phyloP scores from a whole-genome alignment of 1,140 invertebrate genomes.

The Zaprionus camerounensis region DNA sequence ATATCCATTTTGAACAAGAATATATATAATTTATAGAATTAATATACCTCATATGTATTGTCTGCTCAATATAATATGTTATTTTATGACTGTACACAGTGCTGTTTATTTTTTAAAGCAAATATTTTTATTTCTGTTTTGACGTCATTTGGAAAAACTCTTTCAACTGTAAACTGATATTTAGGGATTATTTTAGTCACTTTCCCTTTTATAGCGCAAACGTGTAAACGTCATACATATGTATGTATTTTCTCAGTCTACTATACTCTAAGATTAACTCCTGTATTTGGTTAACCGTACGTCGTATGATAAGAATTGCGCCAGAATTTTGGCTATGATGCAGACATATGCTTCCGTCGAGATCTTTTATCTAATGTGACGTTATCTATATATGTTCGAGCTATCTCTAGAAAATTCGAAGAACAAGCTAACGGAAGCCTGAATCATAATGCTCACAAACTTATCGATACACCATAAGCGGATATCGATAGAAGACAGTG shows the following conservation, averaged over 20 bases:
- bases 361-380: neutral
- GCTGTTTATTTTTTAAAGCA: neutral
- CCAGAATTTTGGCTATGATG: slow-evolving; percentile 1
- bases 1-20: too few species aligned
- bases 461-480: neutral
- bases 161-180: neutral
- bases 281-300: neutral
- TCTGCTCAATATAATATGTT: neutral
- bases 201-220: neutral
- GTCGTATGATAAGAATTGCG: slow-evolving; percentile 6
- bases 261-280: neutral
- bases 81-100: neutral
- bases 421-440: slow-evolving; percentile 1
- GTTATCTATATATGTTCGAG: neutral
- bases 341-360: slow-evolving; percentile 3
- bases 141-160: neutral
- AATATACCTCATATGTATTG: too few species aligned
- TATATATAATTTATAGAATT: too few species aligned
- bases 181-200: neutral
- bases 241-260: neutral
- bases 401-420: neutral
- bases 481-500: neutral
- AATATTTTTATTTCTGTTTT: neutral
- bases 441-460: slow-evolving; percentile 1
- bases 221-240: neutral